Evolutionary conservation across 1,140 invertebrate genomes (phyloP).

Genomic region (Tetramorium simillimum): DNA sequence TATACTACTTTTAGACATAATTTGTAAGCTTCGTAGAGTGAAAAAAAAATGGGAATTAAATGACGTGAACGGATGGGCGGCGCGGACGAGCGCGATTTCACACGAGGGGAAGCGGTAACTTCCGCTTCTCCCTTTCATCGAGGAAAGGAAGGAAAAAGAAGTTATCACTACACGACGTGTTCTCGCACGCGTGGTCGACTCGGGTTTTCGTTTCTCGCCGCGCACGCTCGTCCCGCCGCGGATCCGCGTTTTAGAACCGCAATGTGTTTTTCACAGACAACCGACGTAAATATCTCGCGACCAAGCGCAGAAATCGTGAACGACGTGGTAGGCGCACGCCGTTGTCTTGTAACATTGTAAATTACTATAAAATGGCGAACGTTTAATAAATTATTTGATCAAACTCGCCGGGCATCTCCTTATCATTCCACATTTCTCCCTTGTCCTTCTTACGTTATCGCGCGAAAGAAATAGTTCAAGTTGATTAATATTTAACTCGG

Average conservation of each 20-base stretch:
- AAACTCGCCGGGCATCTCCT: slow-evolving; percentile 34
- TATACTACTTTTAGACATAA: slow-evolving; percentile 65
- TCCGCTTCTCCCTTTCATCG: slow-evolving; percentile 5
- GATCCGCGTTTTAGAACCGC: slow-evolving; percentile 70
- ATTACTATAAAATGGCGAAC: slow-evolving; percentile 74
- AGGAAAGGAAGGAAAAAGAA: neutral
- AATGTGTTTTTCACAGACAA: slow-evolving; percentile 75
- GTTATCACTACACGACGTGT: slow-evolving; percentile 13
- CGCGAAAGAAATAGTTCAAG: neutral
- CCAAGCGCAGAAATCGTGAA: slow-evolving; percentile 58
- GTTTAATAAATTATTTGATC: slow-evolving; percentile 81
- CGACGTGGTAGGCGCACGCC: slow-evolving; percentile 54
- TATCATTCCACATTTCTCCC: neutral
- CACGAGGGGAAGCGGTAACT: slow-evolving; percentile 7
- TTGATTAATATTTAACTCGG: neutral
- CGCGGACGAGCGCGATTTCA: slow-evolving; percentile 33
- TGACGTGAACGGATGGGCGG: slow-evolving; percentile 31
- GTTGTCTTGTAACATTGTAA: slow-evolving; percentile 78
- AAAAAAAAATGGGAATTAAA: slow-evolving; percentile 50
- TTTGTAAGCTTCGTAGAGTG: slow-evolving; percentile 71
- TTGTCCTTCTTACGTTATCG: neutral
- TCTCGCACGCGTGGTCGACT: neutral
- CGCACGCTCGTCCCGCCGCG: slow-evolving; percentile 42
- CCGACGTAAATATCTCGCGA: slow-evolving; percentile 67
- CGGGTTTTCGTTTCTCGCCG: neutral